Base-by-base conservation (phyloP, 2,797 vertebrate genomes). In the Morus bassanus region DNA sequence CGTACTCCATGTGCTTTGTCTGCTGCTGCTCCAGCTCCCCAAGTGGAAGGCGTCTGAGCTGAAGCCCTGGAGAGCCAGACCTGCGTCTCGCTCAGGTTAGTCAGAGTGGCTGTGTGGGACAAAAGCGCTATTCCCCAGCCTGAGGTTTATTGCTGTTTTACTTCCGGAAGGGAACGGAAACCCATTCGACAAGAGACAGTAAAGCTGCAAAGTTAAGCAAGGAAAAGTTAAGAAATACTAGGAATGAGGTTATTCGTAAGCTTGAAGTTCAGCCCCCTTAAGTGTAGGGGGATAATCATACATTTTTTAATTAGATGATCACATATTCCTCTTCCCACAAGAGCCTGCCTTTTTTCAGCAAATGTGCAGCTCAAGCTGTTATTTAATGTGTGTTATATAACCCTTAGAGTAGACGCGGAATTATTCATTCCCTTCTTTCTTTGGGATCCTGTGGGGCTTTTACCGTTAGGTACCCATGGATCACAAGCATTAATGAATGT, bases 1-100 rank as follows among this genome's bases (percentile, higher is more conserved):
- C 0, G 2, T 59, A 31, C 18, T 25, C 7, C 13, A 0, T 4
- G 30, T 12, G 28, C 56, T 63, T 73, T 73, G 59, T 45, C 33
- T 54, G 18, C 72, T 35, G 54, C 48, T 61, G 48, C 48, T 83
- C 45, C 5, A 1, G 43, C 45, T 72, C n/a, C 33, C 41, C 18
- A 9, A 7, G 11, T 17, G 63, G 41, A 54, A 74, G 56, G 33
- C 1, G 4, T 31, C 31, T 2, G 4, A 54, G 35, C 35, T 39
- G 51, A 45, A 50, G 57, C 33, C 15, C 35, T 50, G 53, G 22
- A 41, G 18, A 50, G 7, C 28, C 16, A 50, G 35, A 64, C 16
- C 35, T 48, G 57, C 53, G 41, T 35, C 77, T 82, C 2, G 0
- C 45, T 30, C 4, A 1, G 5, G 10, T 74, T 23, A 18, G 14